Percentiles rank a stretch among this genome's conserved stretches.
Evolutionary conservation across 1,140 invertebrate species (phyloP).

Genomic region (Agrilus planipennis): DNA sequence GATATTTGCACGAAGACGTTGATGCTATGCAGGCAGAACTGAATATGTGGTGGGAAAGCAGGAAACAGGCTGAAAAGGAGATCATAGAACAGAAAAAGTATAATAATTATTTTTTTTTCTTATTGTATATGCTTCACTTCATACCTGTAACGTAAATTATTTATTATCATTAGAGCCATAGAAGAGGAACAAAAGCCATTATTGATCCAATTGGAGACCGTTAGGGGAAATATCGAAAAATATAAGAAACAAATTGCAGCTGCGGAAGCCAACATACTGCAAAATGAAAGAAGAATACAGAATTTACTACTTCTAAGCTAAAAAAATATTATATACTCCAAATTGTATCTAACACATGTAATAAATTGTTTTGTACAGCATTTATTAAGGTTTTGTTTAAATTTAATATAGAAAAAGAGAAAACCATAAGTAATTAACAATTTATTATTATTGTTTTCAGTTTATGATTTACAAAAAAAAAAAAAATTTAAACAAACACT

Average conservation of each 20-base stretch:
- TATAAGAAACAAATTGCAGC: constrained; percentile 35
- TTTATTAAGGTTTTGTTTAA: no score
- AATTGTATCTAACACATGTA: no score
- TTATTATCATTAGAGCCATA: constrained; percentile 42
- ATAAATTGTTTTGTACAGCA: no score
- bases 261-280: constrained; percentile 25
- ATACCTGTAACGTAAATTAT: not conserved
- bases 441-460: no score
- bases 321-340: no score
- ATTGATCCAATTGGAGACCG: constrained; percentile 49
- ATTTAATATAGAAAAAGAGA: no score
- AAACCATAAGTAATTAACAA: no score
- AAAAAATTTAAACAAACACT: no score
- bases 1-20: constrained; percentile 89
- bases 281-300: constrained; percentile 28
- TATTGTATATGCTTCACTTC: not conserved
- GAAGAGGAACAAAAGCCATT: constrained; percentile 57
- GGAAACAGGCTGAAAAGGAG: constrained; percentile 53
- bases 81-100: constrained; percentile 63
- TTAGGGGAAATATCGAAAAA: constrained; percentile 53
- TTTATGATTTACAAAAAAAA: no score
- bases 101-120: constrained; percentile 21
- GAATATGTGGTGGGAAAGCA: constrained; percentile 68
- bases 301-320: no score
- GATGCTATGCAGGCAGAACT: constrained; percentile 91